Base-by-base conservation (phyloP, 2,113 vertebrate genomes). In the Hucho hucho region DNA sequence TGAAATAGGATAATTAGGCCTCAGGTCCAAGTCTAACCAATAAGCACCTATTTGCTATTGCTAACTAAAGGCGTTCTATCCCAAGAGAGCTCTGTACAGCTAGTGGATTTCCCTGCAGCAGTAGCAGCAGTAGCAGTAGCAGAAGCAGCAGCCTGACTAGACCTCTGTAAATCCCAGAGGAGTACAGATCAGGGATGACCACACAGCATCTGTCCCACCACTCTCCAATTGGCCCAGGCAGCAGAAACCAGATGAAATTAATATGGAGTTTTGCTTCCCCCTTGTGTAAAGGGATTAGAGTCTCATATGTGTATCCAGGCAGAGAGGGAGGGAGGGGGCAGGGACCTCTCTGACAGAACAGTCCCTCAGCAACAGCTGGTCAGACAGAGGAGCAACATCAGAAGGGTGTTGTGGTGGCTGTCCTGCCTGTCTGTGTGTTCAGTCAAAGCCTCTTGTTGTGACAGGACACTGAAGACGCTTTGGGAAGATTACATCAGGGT, bases 231-330 rank as follows among this genome's bases (percentile, higher is more conserved):
- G 85, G 85, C 84, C 71, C 69, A 7, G 3, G 71, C 76, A 74
- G 72, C 65, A 66, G 80, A 88, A 80, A 84, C 76, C 79, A 88
- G 89, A 84, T 87, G 70, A 89, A 82, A 83, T 87, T 63, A 90
- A 89, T 87, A 89, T 79, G 80, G 75, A 70, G 79, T 77, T 88
- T 87, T 71, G 64, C 79, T 79, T 74, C 78, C 58, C 58, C 14
- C 56, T 80, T 49, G 73, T 83, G 75, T 81, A 79, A 76, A 70
- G 28, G 82, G 81, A 89, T 87, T 84, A 87, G 73, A 73, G 72
- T 75, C 79, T 61, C n/a, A 75, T 76, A 74, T 64, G 73, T 74
- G 74, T 73, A 80, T 79, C 80, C 65, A 67, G 24, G 25, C 25
- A 29, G 26, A 5, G n/a, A 29, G 26, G 20, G 32, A 4, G n/a